Evolutionary conservation across 1,140 invertebrate species (phyloP), one percentile per base, ranked within the genome.

Genomic region (Pseudomyrmex dendroicus): DNA sequence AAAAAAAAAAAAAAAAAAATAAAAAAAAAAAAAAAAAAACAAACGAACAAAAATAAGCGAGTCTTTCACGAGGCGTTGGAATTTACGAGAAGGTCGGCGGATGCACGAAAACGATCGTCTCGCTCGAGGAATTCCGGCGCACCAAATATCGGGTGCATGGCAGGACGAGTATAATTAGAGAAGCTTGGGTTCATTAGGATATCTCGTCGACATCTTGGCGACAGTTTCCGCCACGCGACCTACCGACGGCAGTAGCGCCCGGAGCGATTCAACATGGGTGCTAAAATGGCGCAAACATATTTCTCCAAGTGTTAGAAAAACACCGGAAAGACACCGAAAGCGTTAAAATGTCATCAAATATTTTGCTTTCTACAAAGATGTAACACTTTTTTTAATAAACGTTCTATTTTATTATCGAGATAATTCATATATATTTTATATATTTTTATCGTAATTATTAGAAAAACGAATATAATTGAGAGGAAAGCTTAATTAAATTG

Each of bases 121-220:
- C 66, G 56, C 54, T 80, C 44, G 66, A 80, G 76, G 66, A 80
- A 80, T 80, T 80, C 66, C 76, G 76, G 54, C 66, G 46, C 20
- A 22, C 9, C 63, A 44, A 35, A 35, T 57, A 46, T 48, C 54
- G 54, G 66, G 54, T 56, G 76, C 76, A 80, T 61, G 70, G 66
- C 74, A 86, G 86, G 86, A 22, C 89, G 76, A 88, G 87, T 90
- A 35, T 35, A 91, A 91, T 91, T 90, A 91, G 89, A 91, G 86
- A 90, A 90, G 87, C 85, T 77, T 84, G 50, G 86, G 90, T 91
- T 90, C 89, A 91, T 90, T 91, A 91, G 90, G 88, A 90, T 91
- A 91, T 90, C 89, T 88, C 82, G 73, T 22, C 50, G 76, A 35
- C 84, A 89, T 90, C 89, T 91, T 86, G 76, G 85, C 86, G 88